Evolutionary conservation across 2,113 vertebrate genomes (phyloP).

Genomic region (Embiotoca jacksoni): DNA sequence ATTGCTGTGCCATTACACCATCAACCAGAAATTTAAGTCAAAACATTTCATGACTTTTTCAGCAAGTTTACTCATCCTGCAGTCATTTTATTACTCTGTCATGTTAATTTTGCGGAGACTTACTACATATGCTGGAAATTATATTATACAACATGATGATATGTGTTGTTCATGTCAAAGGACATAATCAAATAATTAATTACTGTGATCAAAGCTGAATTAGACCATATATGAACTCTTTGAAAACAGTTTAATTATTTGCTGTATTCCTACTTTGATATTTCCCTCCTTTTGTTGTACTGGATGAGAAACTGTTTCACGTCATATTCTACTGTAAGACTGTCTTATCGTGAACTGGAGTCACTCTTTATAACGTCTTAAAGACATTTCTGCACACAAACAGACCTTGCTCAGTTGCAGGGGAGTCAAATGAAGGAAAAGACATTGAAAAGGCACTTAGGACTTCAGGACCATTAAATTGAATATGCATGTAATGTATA

Average conservation of each 20-base stretch:
- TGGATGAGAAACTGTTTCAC: constrained; percentile 32
- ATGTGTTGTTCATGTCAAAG: constrained; percentile 23
- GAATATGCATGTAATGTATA: constrained; percentile 75
- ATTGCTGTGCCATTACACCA: neutral
- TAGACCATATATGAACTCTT: constrained; percentile 25
- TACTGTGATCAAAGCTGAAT: constrained; percentile 22
- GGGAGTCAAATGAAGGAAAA: constrained; percentile 19
- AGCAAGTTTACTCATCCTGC: neutral
- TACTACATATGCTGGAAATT: neutral
- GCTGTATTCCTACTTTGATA: constrained; percentile 27
- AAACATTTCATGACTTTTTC: neutral
- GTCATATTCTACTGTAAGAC: neutral
- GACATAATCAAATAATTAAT: constrained; percentile 11
- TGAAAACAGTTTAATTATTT: constrained; percentile 19
- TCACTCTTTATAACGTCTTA: constrained; percentile 25
- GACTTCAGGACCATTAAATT: constrained; percentile 57
- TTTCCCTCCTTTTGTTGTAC: constrained; percentile 27
- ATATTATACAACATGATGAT: neutral
- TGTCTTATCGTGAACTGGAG: constrained; percentile 39
- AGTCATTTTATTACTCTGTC: neutral
- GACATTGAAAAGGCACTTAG: constrained; percentile 43
- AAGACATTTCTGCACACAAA: constrained; percentile 42
- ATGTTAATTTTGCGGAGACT: neutral
- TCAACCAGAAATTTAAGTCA: constrained; percentile 10
- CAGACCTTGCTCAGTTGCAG: constrained; percentile 26